Evolutionary conservation across 2,888 invertebrate genomes (phyloP).

Genomic region (Apamea anceps): DNA sequence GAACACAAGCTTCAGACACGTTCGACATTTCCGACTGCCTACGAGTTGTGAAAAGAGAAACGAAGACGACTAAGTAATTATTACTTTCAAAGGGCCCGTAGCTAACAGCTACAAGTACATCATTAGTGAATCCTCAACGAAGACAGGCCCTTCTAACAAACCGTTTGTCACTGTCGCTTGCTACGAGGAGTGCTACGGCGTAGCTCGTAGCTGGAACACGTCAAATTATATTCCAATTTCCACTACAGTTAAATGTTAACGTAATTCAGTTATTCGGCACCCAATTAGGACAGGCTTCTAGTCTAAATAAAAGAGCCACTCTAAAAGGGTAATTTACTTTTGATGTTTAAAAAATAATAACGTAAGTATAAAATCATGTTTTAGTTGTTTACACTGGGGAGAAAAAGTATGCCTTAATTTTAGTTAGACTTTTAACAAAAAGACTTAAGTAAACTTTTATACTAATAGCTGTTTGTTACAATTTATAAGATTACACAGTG

Average conservation of each 20-base stretch:
- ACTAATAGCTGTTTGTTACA: neutral
- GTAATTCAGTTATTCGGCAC: slow-evolving; percentile 30
- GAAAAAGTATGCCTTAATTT: neutral
- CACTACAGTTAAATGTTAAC: slow-evolving; percentile 39
- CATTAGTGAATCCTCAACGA: slow-evolving; percentile 59
- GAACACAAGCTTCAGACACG: slow-evolving; percentile 42
- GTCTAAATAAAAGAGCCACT: neutral
- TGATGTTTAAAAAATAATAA: slow-evolving; percentile 3
- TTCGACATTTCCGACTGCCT: slow-evolving; percentile 44
- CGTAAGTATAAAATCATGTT: slow-evolving; percentile 16
- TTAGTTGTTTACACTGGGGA: neutral
- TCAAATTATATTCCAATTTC: slow-evolving; percentile 53
- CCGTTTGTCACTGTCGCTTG: slow-evolving; percentile 59
- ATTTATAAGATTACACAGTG: slow-evolving; percentile 29
- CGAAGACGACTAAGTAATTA: slow-evolving; percentile 58
- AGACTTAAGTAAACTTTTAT: neutral
- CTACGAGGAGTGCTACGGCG: slow-evolving; percentile 51
- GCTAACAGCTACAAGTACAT: slow-evolving; percentile 54
- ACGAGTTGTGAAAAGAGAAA: slow-evolving; percentile 51
- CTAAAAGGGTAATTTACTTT: slow-evolving; percentile 11
- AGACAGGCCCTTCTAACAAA: slow-evolving; percentile 31
- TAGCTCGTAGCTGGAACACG: slow-evolving; percentile 52
- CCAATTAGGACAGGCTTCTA: slow-evolving; percentile 41
- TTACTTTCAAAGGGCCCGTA: slow-evolving; percentile 44
- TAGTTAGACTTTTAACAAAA: slow-evolving; percentile 21